Base-by-base conservation (phyloP, 2,888 invertebrate genomes). In the Ormyrus rosae region DNA sequence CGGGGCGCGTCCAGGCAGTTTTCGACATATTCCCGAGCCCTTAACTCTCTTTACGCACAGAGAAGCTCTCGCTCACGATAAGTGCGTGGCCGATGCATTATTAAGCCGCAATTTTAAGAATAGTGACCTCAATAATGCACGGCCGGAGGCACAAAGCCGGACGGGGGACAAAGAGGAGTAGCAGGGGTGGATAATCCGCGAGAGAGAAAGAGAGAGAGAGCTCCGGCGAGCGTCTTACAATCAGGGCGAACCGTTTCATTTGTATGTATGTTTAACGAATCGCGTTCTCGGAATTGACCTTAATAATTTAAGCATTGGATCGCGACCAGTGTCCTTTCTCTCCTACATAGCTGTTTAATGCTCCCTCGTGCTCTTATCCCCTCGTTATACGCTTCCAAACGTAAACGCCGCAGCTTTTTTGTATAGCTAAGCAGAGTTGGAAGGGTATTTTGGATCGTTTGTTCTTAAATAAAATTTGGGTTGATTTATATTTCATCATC, bases 201-300 rank as follows among this genome's bases (percentile, higher is more conserved):
- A 19, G 19, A 19, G 19, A 19, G 19, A 19, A 1, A 19, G 9
- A 19, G 19, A 19, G 19, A 19, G 19, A 19, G 19, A 19, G 9
- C 34, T 53, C 55, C 55, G n/a, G 56, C 8, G 19, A 19, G 61
- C n/a, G 50, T 56, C 63, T 82, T 71, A 83, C 84, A 87, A 87
- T 87, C 85, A 85, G 85, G 85, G 0, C 85, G 84, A 86, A 83
- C 83, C 82, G 82, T 87, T 85, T 84, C 84, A 83, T 85, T 86
- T 84, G 19, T 19, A 83, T 85, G 84, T 86, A 53, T 53, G 7
- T 60, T 85, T 85, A 84, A 86, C 84, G 84, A 84, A 83, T 68
- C 55, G 11, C 34, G 19, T 19, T 19, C 73, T 69, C 70, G 70
- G 68, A 73, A 81, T 78, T 80, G 78, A 63, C 78, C 72, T 81